A percentile compares a stretch with the other conserved stretches of the same genome.
These are phyloP conservation scores for Apostichopus japonicus DNA, from an alignment of 35 echinoderm and acorn worm species.

Conservation along the genomic window DNA sequence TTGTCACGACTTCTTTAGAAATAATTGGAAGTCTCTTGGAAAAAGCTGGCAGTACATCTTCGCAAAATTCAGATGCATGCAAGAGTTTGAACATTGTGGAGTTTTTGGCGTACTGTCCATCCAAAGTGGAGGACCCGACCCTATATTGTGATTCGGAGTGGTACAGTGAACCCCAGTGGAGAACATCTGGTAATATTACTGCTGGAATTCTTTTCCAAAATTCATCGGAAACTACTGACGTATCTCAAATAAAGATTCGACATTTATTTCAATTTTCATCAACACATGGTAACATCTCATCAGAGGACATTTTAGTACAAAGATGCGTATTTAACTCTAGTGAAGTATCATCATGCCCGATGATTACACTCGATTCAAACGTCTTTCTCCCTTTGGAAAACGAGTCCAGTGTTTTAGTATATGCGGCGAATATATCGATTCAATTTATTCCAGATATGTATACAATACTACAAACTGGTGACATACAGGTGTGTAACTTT, in stretches of 20 bases:
- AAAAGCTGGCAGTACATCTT: no score
- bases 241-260: no score
- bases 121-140: not conserved
- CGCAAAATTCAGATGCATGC: not conserved
- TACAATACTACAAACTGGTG: not conserved
- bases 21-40: no score
- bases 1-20: no score
- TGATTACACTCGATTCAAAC: not conserved
- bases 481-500: slow-evolving; percentile 21
- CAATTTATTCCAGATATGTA: slow-evolving; percentile 22
- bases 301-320: not conserved
- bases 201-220: not conserved
- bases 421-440: not conserved
- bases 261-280: no score
- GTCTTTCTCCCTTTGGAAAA: not conserved
- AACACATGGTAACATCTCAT: not conserved
- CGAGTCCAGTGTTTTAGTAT: not conserved
- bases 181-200: not conserved
- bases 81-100: not conserved
- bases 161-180: not conserved
- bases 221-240: not conserved
- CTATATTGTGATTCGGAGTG: not conserved
- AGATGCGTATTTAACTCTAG: not conserved
- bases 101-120: not conserved
- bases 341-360: not conserved